Evolutionary conservation across 1,140 invertebrate species (phyloP), one percentile per base, ranked within the genome.

Genomic region (Limonius californicus): DNA sequence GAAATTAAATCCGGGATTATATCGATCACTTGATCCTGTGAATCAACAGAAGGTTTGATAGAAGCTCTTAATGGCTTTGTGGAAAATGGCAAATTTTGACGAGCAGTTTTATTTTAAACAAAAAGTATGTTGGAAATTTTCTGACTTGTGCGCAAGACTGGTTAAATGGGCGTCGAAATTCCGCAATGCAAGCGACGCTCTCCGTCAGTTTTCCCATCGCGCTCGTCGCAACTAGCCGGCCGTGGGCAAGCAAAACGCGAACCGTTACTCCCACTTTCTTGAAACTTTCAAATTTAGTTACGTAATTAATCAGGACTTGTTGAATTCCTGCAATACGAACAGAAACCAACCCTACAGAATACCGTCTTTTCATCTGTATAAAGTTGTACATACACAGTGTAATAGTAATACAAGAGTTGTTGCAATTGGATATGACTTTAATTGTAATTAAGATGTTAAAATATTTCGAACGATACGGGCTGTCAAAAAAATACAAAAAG

Each of bases 141-240:
- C 23, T 9, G 23, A 50, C 19, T 64, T 64, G 62, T 60, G 62
- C 62, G 57, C 57, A 64, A 64, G 57, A 32, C 57, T 55, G 21
- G 27, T 32, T 45, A 54, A 54, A 54, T 56, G 62, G 62, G 62
- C 62, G 62, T 64, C 55, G 62, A 60, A 58, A 59, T 56, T 64
- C 62, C 62, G 62, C 62, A 64, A 42, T 64, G 62, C 57, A 59
- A 64, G 42, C 53, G 57, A 54, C 35, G 53, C 42, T 56, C 53
- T 35, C 53, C 62, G 50, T 64, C 57, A 64, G 62, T 64, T 64
- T 47, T 39, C 35, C 53, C 23, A 20, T 21, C 27, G 42, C 32
- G 32, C 47, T 23, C 15, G 15, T 15, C 9, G 20, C 9, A 23
- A 21, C 12, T n/a, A 15, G 50, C 53, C 50, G 57, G 11, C 50